Percentiles rank a stretch among this genome's conserved stretches.
These are phyloP conservation scores for Lagocephalus sceleratus DNA, from an alignment of 2,797 vertebrate genomes.

Conservation along the genomic window DNA sequence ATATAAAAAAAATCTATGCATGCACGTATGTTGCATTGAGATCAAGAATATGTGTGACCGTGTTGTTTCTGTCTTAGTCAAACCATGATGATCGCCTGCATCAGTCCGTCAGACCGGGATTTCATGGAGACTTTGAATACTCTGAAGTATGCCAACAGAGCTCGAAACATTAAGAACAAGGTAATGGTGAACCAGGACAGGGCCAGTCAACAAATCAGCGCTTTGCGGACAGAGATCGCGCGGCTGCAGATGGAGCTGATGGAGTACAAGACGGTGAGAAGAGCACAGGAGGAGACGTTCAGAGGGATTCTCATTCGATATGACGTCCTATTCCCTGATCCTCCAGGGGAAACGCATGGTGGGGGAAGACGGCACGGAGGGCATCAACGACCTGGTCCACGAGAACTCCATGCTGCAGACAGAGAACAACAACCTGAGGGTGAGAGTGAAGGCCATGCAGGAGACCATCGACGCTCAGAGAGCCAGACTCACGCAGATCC, in stretches of 20 bases:
- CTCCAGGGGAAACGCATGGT: slow-evolving; percentile 92
- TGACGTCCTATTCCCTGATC: background rate
- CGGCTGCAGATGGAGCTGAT: slow-evolving; percentile 96
- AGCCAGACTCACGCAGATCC: slow-evolving; percentile 85
- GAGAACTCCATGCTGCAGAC: slow-evolving; percentile 97
- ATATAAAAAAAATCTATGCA: background rate
- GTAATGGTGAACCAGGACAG: slow-evolving; percentile 95
- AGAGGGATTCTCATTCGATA: background rate
- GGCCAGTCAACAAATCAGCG: slow-evolving; percentile 94
- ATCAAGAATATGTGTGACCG: background rate
- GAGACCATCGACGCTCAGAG: slow-evolving; percentile 89
- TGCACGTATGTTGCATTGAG: background rate
- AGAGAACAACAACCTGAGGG: slow-evolving; percentile 91
- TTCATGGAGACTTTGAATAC: slow-evolving; percentile 99
- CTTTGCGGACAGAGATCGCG: slow-evolving; percentile 90
- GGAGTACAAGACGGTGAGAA: slow-evolving; percentile 92
- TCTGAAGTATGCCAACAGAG: slow-evolving; percentile 93
- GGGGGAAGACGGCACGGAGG: slow-evolving; percentile 92
- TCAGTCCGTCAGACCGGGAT: slow-evolving; percentile 95
- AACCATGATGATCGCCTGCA: slow-evolving; percentile 96
- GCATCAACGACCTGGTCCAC: slow-evolving; percentile 95
- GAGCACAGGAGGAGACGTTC: background rate
- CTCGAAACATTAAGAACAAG: slow-evolving; percentile 97
- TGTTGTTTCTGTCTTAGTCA: slow-evolving; percentile 74
- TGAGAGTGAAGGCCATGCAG: slow-evolving; percentile 97